Evolutionary conservation across 2,797 vertebrate species (phyloP), one percentile per base, ranked within the genome.

Genomic region (Chelonia mydas): DNA sequence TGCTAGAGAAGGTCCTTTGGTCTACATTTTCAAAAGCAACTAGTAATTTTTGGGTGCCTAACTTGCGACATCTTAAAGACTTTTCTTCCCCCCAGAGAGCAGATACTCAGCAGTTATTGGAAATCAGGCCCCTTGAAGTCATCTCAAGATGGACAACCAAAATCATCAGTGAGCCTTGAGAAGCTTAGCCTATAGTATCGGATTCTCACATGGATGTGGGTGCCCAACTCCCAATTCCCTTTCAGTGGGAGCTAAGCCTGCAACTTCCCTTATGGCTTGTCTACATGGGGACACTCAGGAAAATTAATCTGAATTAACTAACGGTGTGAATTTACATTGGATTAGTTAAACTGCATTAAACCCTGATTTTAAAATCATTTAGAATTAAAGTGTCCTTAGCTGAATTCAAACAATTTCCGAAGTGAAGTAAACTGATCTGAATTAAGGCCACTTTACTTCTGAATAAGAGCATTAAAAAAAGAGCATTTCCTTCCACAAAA

Each of bases 101-200:
- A 7, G 10, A 11, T 23, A 1, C 54, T 77, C 31, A n/a, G 72
- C 72, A 33, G 19, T 54, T 86, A 47, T 47, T 16, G 11, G 31
- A 80, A 72, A 33, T 3, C 2, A 27, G 33, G 16, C 37, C 55
- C 61, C 3, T 3, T 1, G 16, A 65, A 68, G 0, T 0, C 1
- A 53, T 55, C 45, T 81, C 2, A 2, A 6, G 59, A 41, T 2
- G 45, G 84, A 91, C 86, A 25, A 27, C 3, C 1, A 27, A 47
- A 77, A 45, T 77, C 45, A 28, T 12, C 10, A 16, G 13, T 49
- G 11, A 77, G 27, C 7, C 23, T 77, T 25, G 12, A 76, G 45
- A 47, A 15, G 72, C 25, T 45, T 28, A 41, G 72, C 72, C 37
- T 76, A 27, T 31, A 77, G 45, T 27, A 27, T 77, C 25, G 45